Percentiles rank a stretch among this genome's conserved stretches.
Conservation (phyloP, 2,113 vertebrate genomes). For the Dissostichus mawsoni region DNA sequence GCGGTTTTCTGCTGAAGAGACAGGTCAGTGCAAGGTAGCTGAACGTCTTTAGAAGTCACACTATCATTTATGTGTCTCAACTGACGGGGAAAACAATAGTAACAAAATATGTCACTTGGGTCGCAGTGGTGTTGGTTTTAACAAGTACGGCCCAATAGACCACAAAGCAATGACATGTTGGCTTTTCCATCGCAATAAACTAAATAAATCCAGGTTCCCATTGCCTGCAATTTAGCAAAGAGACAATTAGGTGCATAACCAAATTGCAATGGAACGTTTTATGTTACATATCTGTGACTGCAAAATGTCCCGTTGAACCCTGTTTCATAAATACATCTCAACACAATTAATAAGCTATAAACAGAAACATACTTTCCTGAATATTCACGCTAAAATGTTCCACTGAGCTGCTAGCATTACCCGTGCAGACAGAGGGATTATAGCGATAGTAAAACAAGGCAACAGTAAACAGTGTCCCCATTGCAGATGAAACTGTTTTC, state of each 20-base stretch:
- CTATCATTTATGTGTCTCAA: conserved; percentile 34
- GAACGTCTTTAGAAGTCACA: background rate
- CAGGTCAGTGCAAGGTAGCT: conserved; percentile 1
- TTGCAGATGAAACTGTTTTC: background rate
- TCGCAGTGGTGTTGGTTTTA: conserved; percentile 46
- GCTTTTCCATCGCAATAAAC: conserved; percentile 40
- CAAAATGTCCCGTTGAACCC: background rate
- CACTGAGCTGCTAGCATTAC: background rate
- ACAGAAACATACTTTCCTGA: conserved; percentile 20
- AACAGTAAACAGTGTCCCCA: background rate
- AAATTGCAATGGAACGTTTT: conserved; percentile 40
- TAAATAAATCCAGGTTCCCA: conserved; percentile 48
- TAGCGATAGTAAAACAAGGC: conserved; percentile 27
- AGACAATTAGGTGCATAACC: conserved; percentile 51
- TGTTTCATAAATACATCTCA: background rate
- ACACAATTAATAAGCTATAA: conserved; percentile 21
- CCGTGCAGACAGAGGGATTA: conserved; percentile 15
- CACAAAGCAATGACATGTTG: conserved; percentile 45
- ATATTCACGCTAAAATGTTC: conserved; percentile 21
- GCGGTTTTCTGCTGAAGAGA: background rate
- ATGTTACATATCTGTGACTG: background rate
- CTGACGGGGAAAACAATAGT: conserved; percentile 8
- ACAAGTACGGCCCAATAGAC: conserved; percentile 42
- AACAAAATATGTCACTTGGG: conserved; percentile 25
- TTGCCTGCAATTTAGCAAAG: conserved; percentile 38